Conservation (phyloP, 2,113 vertebrate genomes). For the Eptesicus fuscus region DNA sequence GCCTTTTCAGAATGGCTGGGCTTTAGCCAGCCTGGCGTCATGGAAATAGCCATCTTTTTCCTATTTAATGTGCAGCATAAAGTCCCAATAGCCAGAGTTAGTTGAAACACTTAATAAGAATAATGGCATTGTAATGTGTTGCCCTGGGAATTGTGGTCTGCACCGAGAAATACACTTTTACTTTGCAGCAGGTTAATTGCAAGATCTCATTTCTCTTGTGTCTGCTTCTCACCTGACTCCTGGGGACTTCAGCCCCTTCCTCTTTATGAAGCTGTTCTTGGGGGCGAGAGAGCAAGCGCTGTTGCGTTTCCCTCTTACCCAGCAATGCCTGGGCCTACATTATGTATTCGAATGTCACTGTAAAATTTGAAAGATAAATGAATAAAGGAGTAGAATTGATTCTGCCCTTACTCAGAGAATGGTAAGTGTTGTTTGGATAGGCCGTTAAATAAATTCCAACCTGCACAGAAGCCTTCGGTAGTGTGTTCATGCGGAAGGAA, state of each 20-base stretch:
- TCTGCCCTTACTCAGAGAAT: not conserved
- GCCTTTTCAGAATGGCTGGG: not conserved
- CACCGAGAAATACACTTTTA: not conserved
- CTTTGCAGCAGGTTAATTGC: slow-evolving; percentile 3
- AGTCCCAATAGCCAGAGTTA: not conserved
- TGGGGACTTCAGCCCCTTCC: not conserved
- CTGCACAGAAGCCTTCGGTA: not conserved
- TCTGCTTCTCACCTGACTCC: too few species aligned
- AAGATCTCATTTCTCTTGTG: not conserved
- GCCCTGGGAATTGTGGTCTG: not conserved
- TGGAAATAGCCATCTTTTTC: not conserved
- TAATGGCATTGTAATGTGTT: not conserved
- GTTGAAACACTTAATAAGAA: slow-evolving; percentile 23
- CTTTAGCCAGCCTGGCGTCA: not conserved
- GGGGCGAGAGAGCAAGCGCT: not conserved
- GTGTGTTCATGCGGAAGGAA: not conserved
- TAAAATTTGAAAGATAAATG: not conserved
- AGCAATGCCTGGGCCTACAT: too few species aligned
- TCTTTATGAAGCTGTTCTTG: not conserved
- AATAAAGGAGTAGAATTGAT: not conserved
- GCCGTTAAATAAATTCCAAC: not conserved
- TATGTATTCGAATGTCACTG: not conserved
- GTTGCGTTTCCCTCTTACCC: not conserved
- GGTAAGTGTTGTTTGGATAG: not conserved
- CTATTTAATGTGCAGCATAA: not conserved